Percentiles rank a stretch among this genome's conserved stretches.
These are phyloP conservation scores for Malacoctenus gilli DNA, from an alignment of 2,797 vertebrate genomes.

Conservation along the genomic window DNA sequence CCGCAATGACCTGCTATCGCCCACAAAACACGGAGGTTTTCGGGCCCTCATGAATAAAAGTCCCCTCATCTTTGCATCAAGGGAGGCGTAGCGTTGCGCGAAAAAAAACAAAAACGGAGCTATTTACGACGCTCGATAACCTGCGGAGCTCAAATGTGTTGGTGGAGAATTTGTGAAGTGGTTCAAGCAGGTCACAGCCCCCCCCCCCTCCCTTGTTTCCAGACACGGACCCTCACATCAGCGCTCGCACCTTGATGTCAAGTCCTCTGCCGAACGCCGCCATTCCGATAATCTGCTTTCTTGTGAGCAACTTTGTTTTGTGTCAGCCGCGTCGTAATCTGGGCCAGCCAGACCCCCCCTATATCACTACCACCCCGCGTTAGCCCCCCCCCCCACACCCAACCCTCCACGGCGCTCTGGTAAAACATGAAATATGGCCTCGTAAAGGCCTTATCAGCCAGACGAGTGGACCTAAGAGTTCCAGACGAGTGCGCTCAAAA, in stretches of 20 bases:
- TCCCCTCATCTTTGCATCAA: too few species aligned
- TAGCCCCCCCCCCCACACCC: too few species aligned
- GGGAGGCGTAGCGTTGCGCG: too few species aligned
- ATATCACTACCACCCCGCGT: conserved; percentile 63
- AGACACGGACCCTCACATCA: conserved; percentile 9
- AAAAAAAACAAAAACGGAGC: too few species aligned
- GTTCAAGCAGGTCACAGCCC: conserved; percentile 4
- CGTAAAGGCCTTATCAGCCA: conserved; percentile 65
- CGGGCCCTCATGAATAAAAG: too few species aligned
- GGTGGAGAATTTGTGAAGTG: neutral
- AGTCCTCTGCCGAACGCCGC: neutral
- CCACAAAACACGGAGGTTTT: too few species aligned
- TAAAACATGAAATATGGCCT: conserved; percentile 67
- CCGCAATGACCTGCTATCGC: too few species aligned
- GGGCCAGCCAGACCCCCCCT: conserved; percentile 54
- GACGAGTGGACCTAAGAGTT: conserved; percentile 61
- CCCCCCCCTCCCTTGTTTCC: too few species aligned
- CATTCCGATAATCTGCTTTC: conserved; percentile 43
- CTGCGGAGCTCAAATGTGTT: neutral
- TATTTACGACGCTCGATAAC: too few species aligned
- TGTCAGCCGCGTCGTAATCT: conserved; percentile 52
- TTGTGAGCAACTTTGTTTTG: conserved; percentile 49
- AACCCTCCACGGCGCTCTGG: conserved; percentile 50
- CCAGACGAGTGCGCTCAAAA: conserved; percentile 57
- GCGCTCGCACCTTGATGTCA: neutral